Evolutionary conservation across 2,888 invertebrate genomes (phyloP).

Genomic region (Aporophyla lueneburgensis): DNA sequence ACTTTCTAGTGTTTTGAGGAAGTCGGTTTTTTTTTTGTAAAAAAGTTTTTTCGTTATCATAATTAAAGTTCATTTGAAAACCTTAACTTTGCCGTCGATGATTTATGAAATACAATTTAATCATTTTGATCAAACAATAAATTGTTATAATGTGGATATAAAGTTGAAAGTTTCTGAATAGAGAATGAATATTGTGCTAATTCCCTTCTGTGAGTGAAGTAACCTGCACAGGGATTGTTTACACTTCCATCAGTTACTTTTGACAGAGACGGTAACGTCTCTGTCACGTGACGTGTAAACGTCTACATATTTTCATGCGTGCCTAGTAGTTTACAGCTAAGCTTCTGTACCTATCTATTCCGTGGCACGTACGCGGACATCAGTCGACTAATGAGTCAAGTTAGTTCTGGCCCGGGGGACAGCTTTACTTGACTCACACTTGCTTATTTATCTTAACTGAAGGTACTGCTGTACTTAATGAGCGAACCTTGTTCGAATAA

Average conservation of each 20-base stretch:
- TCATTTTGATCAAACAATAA: neutral
- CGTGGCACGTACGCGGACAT: neutral
- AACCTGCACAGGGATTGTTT: neutral
- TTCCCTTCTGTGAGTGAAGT: neutral
- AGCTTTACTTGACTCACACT: conserved; percentile 30
- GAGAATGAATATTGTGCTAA: neutral
- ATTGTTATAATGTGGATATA: neutral
- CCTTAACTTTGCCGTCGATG: no score
- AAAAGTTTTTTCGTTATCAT: no score
- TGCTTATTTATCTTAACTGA: conserved; percentile 38
- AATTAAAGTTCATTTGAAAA: no score
- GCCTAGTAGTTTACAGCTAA: no score
- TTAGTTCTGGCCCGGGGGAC: conserved; percentile 24
- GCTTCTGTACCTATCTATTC: conserved; percentile 11
- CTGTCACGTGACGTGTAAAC: no score
- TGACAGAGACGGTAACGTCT: neutral
- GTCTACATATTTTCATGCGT: no score
- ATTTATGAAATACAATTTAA: no score
- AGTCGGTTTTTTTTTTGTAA: no score
- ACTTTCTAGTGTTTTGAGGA: no score
- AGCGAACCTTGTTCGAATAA: conserved; percentile 37
- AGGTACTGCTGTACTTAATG: conserved; percentile 9
- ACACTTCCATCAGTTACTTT: neutral
- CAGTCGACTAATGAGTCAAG: conserved; percentile 27
- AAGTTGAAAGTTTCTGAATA: neutral